phyloP scores from a whole-genome alignment of 2,113 vertebrate species.

The Prionailurus viverrinus region DNA sequence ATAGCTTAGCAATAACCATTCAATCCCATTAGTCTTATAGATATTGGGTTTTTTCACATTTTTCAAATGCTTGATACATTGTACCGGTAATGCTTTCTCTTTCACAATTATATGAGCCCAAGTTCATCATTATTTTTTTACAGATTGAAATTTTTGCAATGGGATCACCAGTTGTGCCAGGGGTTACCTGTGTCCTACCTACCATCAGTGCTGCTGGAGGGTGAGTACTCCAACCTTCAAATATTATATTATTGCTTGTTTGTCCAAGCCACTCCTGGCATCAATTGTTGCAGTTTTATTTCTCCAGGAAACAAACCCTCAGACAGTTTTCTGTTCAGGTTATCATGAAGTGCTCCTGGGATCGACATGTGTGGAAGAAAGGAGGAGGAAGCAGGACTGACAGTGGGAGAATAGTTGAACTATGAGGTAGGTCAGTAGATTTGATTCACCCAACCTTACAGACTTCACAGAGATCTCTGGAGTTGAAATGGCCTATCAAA shows the following conservation, averaged over 20 bases:
- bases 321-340: background rate
- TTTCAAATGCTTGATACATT: background rate
- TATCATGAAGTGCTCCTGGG: background rate
- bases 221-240: background rate
- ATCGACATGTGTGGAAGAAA: background rate
- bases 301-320: background rate
- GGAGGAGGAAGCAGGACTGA: background rate
- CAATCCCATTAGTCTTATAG: background rate
- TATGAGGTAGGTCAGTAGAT: background rate
- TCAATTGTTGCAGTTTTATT: background rate
- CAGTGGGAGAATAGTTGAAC: background rate
- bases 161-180: background rate
- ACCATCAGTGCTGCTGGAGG: background rate
- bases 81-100: background rate
- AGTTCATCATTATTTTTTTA: background rate
- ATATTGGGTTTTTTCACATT: background rate
- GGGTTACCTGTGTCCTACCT: background rate
- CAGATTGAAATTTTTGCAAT: background rate
- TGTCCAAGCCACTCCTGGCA: background rate
- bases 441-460: background rate
- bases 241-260: background rate
- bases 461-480: background rate
- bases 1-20: background rate
- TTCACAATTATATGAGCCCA: background rate
- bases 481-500: background rate